Conservation (phyloP, 2,797 vertebrate species). For the Eulemur coronatus region DNA sequence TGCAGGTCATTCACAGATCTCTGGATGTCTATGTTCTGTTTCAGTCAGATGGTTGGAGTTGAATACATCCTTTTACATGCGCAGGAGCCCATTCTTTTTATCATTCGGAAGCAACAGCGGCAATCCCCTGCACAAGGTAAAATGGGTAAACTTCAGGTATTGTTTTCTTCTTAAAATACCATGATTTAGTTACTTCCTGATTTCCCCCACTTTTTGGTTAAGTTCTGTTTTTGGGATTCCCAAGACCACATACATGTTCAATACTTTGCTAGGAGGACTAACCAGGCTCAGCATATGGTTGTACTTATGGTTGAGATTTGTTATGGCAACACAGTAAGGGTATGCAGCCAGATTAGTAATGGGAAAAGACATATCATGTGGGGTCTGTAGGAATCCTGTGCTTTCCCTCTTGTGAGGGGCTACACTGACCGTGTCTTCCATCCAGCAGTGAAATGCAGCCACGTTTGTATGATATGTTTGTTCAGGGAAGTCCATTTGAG, state of each 20-base stretch:
- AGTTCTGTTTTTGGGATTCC: slow-evolving; percentile 12
- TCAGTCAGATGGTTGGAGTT: slow-evolving; percentile 98
- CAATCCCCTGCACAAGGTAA: slow-evolving; percentile 95
- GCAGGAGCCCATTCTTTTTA: slow-evolving; percentile 99
- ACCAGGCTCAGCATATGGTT: not conserved
- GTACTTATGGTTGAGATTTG: not conserved
- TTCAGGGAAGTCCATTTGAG: not conserved
- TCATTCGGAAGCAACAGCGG: slow-evolving; percentile 97
- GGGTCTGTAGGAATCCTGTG: not conserved
- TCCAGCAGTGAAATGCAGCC: not conserved
- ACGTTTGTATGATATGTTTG: not conserved
- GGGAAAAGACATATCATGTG: not conserved
- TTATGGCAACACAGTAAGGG: not conserved
- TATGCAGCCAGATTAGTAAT: not conserved
- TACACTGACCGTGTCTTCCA: not conserved
- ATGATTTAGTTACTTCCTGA: not conserved
- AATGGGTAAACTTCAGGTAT: not conserved
- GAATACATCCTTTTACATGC: slow-evolving; percentile 98
- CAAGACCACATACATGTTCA: not conserved
- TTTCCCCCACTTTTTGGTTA: not conserved
- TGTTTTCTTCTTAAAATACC: slow-evolving; percentile 34
- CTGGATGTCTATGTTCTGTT: slow-evolving; percentile 54
- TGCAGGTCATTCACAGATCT: not conserved
- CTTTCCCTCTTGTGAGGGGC: not conserved
- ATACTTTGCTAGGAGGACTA: not conserved